Base-by-base conservation (phyloP, 2,113 vertebrate genomes). In the Casuarius casuarius region DNA sequence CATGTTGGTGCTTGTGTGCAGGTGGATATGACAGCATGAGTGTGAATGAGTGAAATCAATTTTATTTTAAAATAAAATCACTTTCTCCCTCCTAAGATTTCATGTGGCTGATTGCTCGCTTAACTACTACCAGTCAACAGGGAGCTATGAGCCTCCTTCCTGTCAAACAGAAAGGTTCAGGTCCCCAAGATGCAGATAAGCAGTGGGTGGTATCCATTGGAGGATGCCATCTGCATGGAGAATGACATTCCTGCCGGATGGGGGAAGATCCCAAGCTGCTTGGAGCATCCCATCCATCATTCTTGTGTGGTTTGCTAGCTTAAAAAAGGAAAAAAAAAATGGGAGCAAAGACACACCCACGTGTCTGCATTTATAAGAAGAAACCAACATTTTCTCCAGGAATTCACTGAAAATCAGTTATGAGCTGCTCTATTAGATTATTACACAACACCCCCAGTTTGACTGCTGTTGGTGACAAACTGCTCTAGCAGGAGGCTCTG, bases 121-220 rank as follows among this genome's bases (percentile, higher is more conserved):
- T 85, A 46, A 73, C 71, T 89, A 72, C 81, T 59, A 42, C 26
- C 72, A 58, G 52, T 2, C 83, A 70, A 63, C 75, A 77, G 49
- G 73, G 90, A 95, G 80, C 92, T 54, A 4, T 3, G 58, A 82
- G 92, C 62, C 91, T 85, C 89, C 74, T 88, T 76, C 49, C 82
- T 17, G 0, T 17, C 74, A 38, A 77, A 63, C 63, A 59, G 79
- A 94, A 42, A 95, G 91, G 79, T 92, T 66, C 76, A 81, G 17
- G 42, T 71, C 75, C 85, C 75, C 94, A 84, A 88, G 94, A 96
- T 90, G 94, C 92, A 90, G 95, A 94, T 79, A 42, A 95, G 89
- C 92, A 82, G 96, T 94, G 89, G 95, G 96, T 81, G 96, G 97
- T 78, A 90, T 88, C 94, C 91, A 77, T 54, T 28, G 77, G 74